Percentiles rank a stretch among this genome's conserved stretches.
phyloP scores from a whole-genome alignment of 2,797 vertebrate genomes.

The Enteromius mattozi region DNA sequence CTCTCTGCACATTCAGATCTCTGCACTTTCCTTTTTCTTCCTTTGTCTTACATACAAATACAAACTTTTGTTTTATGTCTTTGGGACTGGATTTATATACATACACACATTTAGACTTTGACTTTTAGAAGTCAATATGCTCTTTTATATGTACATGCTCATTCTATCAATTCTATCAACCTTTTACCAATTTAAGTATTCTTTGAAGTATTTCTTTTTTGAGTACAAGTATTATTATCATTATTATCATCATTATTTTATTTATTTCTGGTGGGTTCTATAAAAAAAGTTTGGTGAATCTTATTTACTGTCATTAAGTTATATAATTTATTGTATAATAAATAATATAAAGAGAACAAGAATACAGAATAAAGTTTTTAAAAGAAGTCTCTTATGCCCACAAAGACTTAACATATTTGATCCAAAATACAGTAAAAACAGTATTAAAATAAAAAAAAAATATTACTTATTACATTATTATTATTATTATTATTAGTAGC shows the following conservation, averaged over 20 bases:
- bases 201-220: too few relatives aligned
- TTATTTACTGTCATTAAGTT: background rate
- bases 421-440: background rate
- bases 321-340: background rate
- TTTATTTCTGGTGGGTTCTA: background rate
- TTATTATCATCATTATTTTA: too few relatives aligned
- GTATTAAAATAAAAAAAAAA: too few relatives aligned
- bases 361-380: background rate
- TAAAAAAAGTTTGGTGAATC: background rate
- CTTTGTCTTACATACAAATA: background rate
- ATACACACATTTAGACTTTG: background rate
- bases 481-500: too few relatives aligned
- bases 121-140: background rate
- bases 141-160: background rate
- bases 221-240: too few relatives aligned
- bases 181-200: background rate
- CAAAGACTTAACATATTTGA: background rate
- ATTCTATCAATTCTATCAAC: background rate
- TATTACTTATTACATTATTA: background rate
- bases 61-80: background rate
- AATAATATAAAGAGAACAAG: background rate
- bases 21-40: background rate
- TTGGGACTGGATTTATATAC: background rate
- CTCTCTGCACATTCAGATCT: conserved; percentile 9
- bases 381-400: background rate